phyloP scores from a whole-genome alignment of 2,888 invertebrate species.

The Diachrysia chrysitis region DNA sequence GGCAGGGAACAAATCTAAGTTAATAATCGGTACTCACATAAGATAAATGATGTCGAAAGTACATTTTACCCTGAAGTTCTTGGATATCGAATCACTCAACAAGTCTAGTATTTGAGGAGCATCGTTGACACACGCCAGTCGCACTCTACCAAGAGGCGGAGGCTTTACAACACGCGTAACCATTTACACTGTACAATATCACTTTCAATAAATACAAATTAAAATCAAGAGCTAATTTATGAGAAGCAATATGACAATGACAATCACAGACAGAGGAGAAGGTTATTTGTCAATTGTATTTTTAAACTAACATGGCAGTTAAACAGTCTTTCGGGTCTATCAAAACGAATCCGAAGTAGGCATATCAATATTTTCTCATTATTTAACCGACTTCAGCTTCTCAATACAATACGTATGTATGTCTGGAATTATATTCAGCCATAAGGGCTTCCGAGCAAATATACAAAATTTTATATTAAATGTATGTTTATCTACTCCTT shows the following conservation, averaged over 20 bases:
- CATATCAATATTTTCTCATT: too few species aligned
- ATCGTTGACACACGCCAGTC: slow-evolving; percentile 74
- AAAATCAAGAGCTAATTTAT: not conserved
- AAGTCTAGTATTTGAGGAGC: slow-evolving; percentile 66
- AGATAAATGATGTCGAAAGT: slow-evolving; percentile 68
- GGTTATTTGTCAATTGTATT: not conserved
- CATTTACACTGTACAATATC: slow-evolving; percentile 41
- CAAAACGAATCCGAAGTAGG: too few species aligned
- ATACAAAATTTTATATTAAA: too few species aligned
- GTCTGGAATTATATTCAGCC: too few species aligned
- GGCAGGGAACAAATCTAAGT: too few species aligned
- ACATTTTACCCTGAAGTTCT: slow-evolving; percentile 72
- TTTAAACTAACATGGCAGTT: not conserved
- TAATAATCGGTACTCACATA: slow-evolving; percentile 69
- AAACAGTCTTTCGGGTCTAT: too few species aligned
- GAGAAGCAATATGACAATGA: not conserved
- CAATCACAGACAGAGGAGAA: not conserved
- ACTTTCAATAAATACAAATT: not conserved
- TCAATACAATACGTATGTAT: too few species aligned
- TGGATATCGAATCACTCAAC: slow-evolving; percentile 72
- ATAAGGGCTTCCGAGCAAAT: too few species aligned
- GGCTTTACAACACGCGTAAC: slow-evolving; percentile 47
- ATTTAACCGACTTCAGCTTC: too few species aligned
- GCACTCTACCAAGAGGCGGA: slow-evolving; percentile 67
- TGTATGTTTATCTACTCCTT: too few species aligned